Percentiles rank a stretch among this genome's conserved stretches.
These are phyloP conservation scores for Leptocoma aspasia DNA, from an alignment of 2,113 vertebrate genomes.

Conservation along the genomic window DNA sequence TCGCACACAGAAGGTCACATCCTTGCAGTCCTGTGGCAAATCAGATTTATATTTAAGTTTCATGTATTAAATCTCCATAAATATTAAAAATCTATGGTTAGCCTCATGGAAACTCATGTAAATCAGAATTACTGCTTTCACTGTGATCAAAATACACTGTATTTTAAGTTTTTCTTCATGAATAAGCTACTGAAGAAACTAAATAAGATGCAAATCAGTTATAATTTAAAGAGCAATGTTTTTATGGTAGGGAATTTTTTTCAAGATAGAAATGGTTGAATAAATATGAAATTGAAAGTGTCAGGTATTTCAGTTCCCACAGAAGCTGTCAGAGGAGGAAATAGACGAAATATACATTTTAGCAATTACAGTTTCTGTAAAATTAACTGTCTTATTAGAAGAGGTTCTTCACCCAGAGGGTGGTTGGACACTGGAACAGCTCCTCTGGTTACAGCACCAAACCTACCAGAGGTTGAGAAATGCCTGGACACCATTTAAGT, in stretches of 20 bases:
- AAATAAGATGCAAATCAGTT: not conserved
- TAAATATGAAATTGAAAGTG: not conserved
- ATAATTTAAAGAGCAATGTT: not conserved
- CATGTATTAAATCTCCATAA: not conserved
- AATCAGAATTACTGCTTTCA: not conserved
- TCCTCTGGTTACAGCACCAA: not conserved
- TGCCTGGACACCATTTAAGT: fast-evolving
- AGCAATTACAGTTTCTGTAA: not conserved
- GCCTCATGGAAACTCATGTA: not conserved
- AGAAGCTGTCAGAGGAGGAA: not conserved
- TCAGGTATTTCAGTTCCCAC: not conserved
- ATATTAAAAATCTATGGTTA: not conserved
- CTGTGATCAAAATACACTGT: not conserved
- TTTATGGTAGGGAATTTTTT: not conserved
- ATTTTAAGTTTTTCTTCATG: not conserved
- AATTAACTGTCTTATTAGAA: not conserved
- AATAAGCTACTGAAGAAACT: not conserved
- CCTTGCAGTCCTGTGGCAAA: not conserved
- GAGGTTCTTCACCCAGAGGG: not conserved
- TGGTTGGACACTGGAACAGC: not conserved
- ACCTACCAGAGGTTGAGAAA: not conserved
- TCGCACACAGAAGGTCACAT: not conserved
- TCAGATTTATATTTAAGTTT: not conserved
- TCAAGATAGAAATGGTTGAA: not conserved
- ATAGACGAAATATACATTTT: not conserved